Evolutionary conservation across 2,888 invertebrate genomes (phyloP), one percentile per base, ranked within the genome.

Genomic region (Archips crataeganus): DNA sequence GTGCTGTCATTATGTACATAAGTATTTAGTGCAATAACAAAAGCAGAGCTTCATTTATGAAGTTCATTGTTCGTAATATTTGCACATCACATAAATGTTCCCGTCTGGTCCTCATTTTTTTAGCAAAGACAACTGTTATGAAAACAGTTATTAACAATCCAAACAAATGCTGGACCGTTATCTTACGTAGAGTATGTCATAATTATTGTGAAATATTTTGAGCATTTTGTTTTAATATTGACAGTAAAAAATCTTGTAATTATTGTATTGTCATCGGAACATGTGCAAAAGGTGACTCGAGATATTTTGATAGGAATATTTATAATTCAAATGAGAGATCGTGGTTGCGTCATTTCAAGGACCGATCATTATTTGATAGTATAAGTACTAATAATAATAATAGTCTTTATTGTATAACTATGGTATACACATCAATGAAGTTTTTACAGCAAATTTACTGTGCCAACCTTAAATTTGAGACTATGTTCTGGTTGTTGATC

Each of bases 21-120:
- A 2, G 4, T 57, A 60, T 60, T 60, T n/a, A 39, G 23, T 60
- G 9, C 36, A 36, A 39, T 10, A 60, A 36, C 36, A 60, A 57
- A 60, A 60, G 13, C n/a, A 36, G n/a, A 36, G 9, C 39, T 36
- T 36, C 23, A 13, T 9, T 64, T 45, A 15, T 62, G 11, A 49
- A 39, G 65, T 65, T 65, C 51, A 65, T 51, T 65, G 65, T 51
- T 51, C 51, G n/a, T 8, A 15, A 10, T 65, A 62, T 62, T 42
- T 62, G 65, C 49, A 51, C 4, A 11, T 36, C 23, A 47, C 63
- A 63, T 4, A 60, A n/a, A 47, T 34, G 32, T 9, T 23, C 54
- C 13, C 23, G 54, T 2, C 54, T 54, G 23, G 54, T 54, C 54
- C 54, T n/a, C 64, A 49, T 34, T 64, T 64, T 64, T 36, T 64